These are phyloP conservation scores for Scopus umbretta DNA, from an alignment of 2,113 vertebrate genomes.

Conservation along the genomic window DNA sequence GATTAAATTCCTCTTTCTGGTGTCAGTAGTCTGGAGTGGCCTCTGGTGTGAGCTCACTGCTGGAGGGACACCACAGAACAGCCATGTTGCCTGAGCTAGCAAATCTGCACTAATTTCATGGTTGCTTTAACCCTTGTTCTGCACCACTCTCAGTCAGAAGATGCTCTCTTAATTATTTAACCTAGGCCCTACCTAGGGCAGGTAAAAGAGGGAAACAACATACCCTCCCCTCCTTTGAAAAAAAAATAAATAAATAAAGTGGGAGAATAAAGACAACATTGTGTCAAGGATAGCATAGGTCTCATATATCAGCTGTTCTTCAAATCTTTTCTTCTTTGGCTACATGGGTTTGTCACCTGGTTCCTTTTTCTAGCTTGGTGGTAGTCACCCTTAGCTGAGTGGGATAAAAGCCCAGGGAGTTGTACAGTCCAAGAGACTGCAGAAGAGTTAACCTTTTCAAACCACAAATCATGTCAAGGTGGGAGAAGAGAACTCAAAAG, in stretches of 20 bases:
- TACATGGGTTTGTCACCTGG: not conserved
- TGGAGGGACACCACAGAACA: not conserved
- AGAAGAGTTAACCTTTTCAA: not conserved
- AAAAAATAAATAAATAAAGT: not conserved
- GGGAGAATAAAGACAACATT: not conserved
- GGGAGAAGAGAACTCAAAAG: not conserved
- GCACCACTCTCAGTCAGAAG: not conserved
- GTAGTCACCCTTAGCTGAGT: not conserved
- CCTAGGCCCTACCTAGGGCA: not conserved
- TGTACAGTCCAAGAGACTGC: not conserved
- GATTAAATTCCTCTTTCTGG: not conserved
- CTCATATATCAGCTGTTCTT: not conserved
- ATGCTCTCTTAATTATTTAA: not conserved
- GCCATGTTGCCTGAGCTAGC: not conserved
- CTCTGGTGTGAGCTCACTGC: not conserved
- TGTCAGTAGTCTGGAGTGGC: not conserved
- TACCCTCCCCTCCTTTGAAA: rapidly evolving
- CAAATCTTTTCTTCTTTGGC: not conserved
- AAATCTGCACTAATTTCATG: not conserved
- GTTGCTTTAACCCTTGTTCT: not conserved
- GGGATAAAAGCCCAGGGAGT: not conserved
- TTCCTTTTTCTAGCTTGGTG: not conserved
- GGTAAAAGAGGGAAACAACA: not conserved
- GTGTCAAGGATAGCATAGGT: not conserved
- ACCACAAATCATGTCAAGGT: not conserved